phyloP scores from a whole-genome alignment of 2,888 invertebrate species.

The Cerastis leucographa region DNA sequence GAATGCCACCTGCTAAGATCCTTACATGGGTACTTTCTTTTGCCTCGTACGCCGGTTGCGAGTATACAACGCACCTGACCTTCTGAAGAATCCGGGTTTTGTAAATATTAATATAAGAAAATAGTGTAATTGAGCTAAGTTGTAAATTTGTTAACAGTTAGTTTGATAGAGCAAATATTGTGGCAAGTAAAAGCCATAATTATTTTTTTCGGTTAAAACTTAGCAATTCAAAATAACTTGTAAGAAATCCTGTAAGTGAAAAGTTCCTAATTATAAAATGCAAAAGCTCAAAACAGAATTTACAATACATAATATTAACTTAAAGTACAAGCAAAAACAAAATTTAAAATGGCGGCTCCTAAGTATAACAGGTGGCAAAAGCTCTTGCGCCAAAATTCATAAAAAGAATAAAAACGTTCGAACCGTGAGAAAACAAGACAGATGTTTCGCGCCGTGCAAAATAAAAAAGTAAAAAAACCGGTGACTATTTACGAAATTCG shows the following conservation, averaged over 20 bases:
- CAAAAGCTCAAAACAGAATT: not conserved
- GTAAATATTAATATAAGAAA: not conserved
- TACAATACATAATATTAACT: not conserved
- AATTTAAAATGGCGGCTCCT: constrained; percentile 11
- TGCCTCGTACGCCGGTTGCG: not conserved
- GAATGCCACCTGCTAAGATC: too few species aligned
- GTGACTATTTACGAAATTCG: constrained; percentile 23
- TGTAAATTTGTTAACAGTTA: not conserved
- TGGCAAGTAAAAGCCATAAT: not conserved
- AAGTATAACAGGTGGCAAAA: constrained; percentile 23
- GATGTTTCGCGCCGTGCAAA: constrained; percentile 52
- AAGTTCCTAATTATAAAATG: not conserved
- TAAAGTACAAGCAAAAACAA: not conserved
- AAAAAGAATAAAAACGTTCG: constrained; percentile 40
- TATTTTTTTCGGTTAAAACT: not conserved
- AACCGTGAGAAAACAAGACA: constrained; percentile 54
- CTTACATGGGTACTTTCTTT: too few species aligned
- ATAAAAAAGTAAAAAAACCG: constrained; percentile 13
- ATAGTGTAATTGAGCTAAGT: too few species aligned
- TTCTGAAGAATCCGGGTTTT: not conserved
- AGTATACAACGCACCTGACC: not conserved
- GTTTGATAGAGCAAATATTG: not conserved
- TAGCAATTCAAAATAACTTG: not conserved
- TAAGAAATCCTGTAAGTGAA: not conserved
- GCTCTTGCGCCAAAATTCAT: constrained; percentile 15